Conservation (phyloP, 2,797 vertebrate species). For the Pseudomugil gertrudae region DNA sequence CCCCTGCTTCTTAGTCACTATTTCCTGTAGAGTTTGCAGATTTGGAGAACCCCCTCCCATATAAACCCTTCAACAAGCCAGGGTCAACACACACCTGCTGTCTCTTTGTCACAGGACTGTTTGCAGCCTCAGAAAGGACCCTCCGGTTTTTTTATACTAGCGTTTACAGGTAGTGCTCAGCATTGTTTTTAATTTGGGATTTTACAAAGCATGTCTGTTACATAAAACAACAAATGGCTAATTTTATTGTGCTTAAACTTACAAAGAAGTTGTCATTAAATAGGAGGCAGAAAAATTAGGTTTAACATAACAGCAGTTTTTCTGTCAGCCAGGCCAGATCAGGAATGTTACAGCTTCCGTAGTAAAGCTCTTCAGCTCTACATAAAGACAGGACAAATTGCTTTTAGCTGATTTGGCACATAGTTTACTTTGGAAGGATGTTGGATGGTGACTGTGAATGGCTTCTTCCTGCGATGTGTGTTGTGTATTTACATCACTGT, state of each 20-base stretch:
- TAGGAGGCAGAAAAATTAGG: neutral
- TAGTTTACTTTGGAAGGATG: constrained; percentile 35
- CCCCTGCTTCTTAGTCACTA: constrained; percentile 18
- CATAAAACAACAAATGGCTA: constrained; percentile 24
- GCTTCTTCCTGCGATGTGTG: neutral
- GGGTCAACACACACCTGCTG: constrained; percentile 59
- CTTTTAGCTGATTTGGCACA: constrained; percentile 77
- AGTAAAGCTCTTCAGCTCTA: constrained; percentile 70
- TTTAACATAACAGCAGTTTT: constrained; percentile 4
- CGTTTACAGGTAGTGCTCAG: constrained; percentile 12
- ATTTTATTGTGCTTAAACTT: constrained; percentile 39
- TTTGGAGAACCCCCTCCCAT: constrained; percentile 20
- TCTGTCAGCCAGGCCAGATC: constrained; percentile 29
- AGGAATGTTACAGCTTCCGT: constrained; percentile 49
- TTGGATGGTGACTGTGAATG: constrained; percentile 37
- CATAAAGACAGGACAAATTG: constrained; percentile 64
- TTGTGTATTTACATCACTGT: constrained; percentile 15
- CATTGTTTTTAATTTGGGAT: constrained; percentile 20
- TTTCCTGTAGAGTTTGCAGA: constrained; percentile 26
- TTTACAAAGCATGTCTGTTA: constrained; percentile 11
- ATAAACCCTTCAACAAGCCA: constrained; percentile 23
- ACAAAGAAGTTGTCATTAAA: constrained; percentile 33
- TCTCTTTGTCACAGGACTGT: constrained; percentile 34
- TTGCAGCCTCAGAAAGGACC: constrained; percentile 7
- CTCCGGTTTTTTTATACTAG: constrained; percentile 30